A percentile compares a stretch with the other conserved stretches of the same genome.
phyloP scores from a whole-genome alignment of 2,797 vertebrate species.

The Anas bernieri region DNA sequence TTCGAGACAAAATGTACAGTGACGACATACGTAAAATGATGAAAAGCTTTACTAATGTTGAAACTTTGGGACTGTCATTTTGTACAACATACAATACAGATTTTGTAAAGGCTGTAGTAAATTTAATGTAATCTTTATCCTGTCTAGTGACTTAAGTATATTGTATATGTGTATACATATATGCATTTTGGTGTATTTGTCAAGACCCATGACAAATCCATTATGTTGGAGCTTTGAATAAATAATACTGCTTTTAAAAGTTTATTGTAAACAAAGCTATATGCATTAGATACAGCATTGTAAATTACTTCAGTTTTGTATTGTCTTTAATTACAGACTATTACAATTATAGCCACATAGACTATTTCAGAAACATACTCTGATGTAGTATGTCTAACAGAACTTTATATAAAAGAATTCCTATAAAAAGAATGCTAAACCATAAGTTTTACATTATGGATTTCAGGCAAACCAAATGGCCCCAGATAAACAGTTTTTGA shows the following conservation, averaged over 20 bases:
- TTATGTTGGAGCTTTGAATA: not conserved
- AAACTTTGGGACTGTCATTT: not conserved
- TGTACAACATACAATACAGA: not conserved
- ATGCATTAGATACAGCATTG: not conserved
- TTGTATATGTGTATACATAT: not conserved
- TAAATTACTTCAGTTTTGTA: not conserved
- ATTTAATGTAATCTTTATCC: not conserved
- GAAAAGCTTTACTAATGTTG: not conserved
- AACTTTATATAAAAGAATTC: not conserved
- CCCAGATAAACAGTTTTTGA: not conserved
- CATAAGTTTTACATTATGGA: not conserved
- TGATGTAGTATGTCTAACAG: not conserved
- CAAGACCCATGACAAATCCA: not conserved
- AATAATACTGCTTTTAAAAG: not conserved
- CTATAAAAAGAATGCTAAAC: not conserved
- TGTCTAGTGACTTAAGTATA: not conserved
- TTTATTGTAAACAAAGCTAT: not conserved
- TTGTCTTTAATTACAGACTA: not conserved
- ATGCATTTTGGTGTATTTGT: not conserved
- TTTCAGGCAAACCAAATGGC: not conserved
- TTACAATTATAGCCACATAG: not conserved
- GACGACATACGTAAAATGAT: not conserved
- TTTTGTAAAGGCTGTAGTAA: not conserved
- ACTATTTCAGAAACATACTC: not conserved
- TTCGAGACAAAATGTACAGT: not conserved